These are phyloP conservation scores for Vanessa cardui DNA, from an alignment of 2,888 invertebrate genomes.

Conservation along the genomic window DNA sequence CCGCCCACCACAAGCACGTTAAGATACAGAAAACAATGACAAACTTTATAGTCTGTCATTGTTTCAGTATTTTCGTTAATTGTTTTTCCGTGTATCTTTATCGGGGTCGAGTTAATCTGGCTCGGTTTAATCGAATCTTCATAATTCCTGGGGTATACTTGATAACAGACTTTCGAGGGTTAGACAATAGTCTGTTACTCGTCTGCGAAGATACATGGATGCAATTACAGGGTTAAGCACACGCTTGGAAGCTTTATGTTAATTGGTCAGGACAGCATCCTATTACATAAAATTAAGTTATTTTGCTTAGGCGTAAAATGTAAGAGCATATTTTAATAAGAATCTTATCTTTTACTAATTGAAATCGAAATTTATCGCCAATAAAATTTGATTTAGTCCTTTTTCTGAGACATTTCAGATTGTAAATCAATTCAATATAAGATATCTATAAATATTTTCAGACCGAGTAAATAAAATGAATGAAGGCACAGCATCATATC, in stretches of 20 bases:
- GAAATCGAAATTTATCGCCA: neutral
- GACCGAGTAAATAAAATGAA: constrained; percentile 7
- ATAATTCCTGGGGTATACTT: constrained; percentile 57
- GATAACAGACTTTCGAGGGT: constrained; percentile 50
- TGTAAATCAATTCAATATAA: neutral
- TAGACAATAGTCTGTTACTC: constrained; percentile 62
- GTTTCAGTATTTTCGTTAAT: constrained; percentile 76
- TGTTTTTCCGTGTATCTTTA: constrained; percentile 79
- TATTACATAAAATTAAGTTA: constrained; percentile 29
- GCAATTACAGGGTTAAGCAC: constrained; percentile 56
- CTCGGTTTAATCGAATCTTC: constrained; percentile 74
- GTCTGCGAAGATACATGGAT: constrained; percentile 65
- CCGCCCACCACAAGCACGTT: constrained; percentile 69
- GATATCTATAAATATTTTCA: constrained; percentile 3
- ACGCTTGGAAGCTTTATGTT: constrained; percentile 47
- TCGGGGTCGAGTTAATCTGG: constrained; percentile 69
- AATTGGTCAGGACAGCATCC: constrained; percentile 43
- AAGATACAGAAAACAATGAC: constrained; percentile 75
- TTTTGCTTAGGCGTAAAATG: constrained; percentile 17
- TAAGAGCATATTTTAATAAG: neutral
- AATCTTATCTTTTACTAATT: neutral
- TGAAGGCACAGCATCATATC: constrained; percentile 17
- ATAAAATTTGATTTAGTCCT: constrained; percentile 3
- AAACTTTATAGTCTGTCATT: constrained; percentile 75
- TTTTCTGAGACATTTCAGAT: neutral